These are phyloP conservation scores for Takifugu rubripes DNA, from an alignment of 2,797 vertebrate species.

Conservation along the genomic window DNA sequence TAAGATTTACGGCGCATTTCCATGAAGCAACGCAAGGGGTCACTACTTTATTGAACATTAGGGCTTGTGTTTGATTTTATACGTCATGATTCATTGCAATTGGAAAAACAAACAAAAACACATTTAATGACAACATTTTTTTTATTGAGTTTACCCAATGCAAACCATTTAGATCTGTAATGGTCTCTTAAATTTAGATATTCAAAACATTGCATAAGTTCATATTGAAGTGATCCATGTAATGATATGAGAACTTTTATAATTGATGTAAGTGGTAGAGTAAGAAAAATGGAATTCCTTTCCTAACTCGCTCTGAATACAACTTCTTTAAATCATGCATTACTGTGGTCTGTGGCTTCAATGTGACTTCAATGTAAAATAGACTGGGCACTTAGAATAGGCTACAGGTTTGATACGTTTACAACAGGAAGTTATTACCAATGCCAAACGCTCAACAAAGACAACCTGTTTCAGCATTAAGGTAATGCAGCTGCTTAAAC, in stretches of 20 bases:
- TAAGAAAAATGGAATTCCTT: constrained; percentile 48
- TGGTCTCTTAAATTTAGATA: constrained; percentile 59
- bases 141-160: constrained; percentile 70
- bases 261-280: constrained; percentile 46
- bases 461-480: constrained; percentile 30
- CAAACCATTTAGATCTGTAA: constrained; percentile 65
- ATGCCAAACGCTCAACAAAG: constrained; percentile 41
- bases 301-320: constrained; percentile 55
- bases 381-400: constrained; percentile 69
- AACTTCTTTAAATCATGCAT: constrained; percentile 67
- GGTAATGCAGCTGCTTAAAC: constrained; percentile 36
- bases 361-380: constrained; percentile 55
- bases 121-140: constrained; percentile 47
- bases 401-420: constrained; percentile 67
- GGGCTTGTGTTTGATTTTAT: background rate
- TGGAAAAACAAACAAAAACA: background rate
- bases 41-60: constrained; percentile 31
- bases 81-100: background rate
- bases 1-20: background rate
- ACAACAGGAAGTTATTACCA: constrained; percentile 51
- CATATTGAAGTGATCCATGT: constrained; percentile 65
- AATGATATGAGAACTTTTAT: constrained; percentile 69
- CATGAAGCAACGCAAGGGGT: constrained; percentile 37
- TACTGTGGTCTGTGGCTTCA: constrained; percentile 66
- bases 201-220: constrained; percentile 75